Conservation (phyloP, 2,888 invertebrate species). For the Drosophila rellima region DNA sequence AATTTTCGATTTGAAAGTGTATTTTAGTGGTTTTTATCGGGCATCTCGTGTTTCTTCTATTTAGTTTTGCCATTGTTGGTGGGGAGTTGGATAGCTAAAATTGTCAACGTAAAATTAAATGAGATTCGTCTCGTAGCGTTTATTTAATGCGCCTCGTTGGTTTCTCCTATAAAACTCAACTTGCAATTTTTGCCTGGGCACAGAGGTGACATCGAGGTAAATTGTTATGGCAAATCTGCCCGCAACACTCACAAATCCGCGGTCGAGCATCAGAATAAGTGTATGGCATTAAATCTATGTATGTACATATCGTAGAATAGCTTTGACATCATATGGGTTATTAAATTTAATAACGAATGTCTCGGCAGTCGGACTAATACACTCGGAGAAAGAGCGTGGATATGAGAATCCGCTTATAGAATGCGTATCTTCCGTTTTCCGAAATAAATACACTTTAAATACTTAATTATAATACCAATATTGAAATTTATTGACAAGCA, state of each 20-base stretch:
- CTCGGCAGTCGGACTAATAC: slow-evolving; percentile 14
- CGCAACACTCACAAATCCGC: slow-evolving; percentile 38
- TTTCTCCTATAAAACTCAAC: slow-evolving; percentile 46
- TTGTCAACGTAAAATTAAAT: slow-evolving; percentile 74
- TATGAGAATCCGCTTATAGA: not conserved
- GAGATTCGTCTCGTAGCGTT: slow-evolving; percentile 73
- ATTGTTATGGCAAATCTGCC: slow-evolving; percentile 58
- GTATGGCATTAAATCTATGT: slow-evolving; percentile 34
- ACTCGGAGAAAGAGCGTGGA: slow-evolving; percentile 1
- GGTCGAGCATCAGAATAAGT: slow-evolving; percentile 40
- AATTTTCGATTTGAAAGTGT: slow-evolving; percentile 4
- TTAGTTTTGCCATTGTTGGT: slow-evolving; percentile 15
- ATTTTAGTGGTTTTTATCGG: not conserved
- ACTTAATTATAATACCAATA: no score
- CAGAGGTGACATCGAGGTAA: slow-evolving; percentile 68
- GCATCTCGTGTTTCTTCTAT: not conserved
- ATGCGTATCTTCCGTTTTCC: no score
- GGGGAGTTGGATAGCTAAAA: slow-evolving; percentile 45
- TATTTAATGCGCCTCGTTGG: slow-evolving; percentile 74
- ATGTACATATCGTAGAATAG: slow-evolving; percentile 43
- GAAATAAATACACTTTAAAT: no score
- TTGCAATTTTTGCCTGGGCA: slow-evolving; percentile 37
- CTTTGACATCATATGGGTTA: slow-evolving; percentile 59
- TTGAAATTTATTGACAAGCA: not conserved
- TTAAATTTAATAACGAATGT: slow-evolving; percentile 63